Base-by-base conservation (phyloP, 2,888 invertebrate genomes). In the Ceratothoa steindachneri region DNA sequence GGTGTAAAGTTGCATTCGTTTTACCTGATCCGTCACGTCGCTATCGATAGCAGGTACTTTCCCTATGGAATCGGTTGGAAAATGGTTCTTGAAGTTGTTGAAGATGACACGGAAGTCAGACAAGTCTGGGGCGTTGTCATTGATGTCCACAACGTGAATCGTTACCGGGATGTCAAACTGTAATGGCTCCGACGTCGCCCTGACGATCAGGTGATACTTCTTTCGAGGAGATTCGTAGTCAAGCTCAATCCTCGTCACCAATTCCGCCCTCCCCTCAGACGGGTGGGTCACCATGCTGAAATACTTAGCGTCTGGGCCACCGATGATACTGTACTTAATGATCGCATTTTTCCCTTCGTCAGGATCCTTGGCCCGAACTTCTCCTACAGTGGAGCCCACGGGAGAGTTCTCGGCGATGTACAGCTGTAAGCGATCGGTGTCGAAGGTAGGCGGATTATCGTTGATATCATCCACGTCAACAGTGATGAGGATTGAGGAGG, bases 341-440 rank as follows among this genome's bases (percentile, higher is more conserved):
- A 92, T 89, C 0, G 95, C 94, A 84, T 97, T 95, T 0, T 89
- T 88, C 0, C 95, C 96, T 83, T 95, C 94, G 82, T 97, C 97
- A 0, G 95, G 94, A 85, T 97, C 97, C 81, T 89, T 90, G 0
- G 97, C 93, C 82, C 91, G 89, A 72, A 97, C 90, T 82, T 92
- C 91, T 0, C 96, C 97, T 0, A 98, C 94, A 0, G 93, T 92
- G 0, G 96, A 94, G 0, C 96, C 97, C 0, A 96, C 89, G 0
- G 97, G 97, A n/a, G 95, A 95, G 84, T 99, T 98, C 85, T 99
- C 98, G 0, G 93, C 88, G 2, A 98, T 91, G 83, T 93, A 94
- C 52, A 97, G 88, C 0, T 90, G 89, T 15, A 98, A 91, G 83
- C 92, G 91, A 82, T 95, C 93, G 5, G 77, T 80, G 77, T 93